Percentiles rank a stretch among this genome's conserved stretches.
These are phyloP conservation scores for Acanthisitta chloris DNA, from an alignment of 2,113 vertebrate species.

Conservation along the genomic window DNA sequence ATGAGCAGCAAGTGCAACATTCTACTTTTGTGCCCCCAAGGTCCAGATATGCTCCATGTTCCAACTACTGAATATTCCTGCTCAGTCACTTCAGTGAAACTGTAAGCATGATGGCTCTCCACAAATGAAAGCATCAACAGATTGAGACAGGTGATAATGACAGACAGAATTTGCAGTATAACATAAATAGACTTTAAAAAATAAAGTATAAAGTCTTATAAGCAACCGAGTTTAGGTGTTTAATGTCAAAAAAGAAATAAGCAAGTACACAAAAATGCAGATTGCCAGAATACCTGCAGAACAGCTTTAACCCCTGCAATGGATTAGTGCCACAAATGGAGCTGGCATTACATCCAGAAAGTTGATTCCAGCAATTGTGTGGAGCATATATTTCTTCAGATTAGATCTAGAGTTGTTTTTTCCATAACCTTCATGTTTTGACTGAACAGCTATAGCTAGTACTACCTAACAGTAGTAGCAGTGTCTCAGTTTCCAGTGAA, in stretches of 20 bases:
- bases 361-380: neutral
- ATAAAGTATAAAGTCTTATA: neutral
- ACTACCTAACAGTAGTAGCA: neutral
- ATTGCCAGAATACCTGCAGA: neutral
- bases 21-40: neutral
- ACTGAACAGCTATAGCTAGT: neutral
- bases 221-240: neutral
- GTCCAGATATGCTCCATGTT: neutral
- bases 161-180: neutral
- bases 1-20: neutral
- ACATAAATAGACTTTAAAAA: neutral
- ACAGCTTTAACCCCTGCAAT: neutral
- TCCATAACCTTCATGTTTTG: neutral
- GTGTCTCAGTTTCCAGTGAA: neutral
- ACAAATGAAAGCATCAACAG: neutral
- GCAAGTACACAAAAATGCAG: neutral
- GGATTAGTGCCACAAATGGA: neutral
- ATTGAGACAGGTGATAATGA: neutral
- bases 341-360: neutral
- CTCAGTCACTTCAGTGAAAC: neutral
- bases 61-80: neutral
- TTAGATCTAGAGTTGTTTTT: neutral
- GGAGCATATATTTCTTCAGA: neutral
- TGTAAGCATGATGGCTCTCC: neutral
- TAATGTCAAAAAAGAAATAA: neutral